Conservation (phyloP, 2,113 vertebrate species). For the Tetrao urogallus region DNA sequence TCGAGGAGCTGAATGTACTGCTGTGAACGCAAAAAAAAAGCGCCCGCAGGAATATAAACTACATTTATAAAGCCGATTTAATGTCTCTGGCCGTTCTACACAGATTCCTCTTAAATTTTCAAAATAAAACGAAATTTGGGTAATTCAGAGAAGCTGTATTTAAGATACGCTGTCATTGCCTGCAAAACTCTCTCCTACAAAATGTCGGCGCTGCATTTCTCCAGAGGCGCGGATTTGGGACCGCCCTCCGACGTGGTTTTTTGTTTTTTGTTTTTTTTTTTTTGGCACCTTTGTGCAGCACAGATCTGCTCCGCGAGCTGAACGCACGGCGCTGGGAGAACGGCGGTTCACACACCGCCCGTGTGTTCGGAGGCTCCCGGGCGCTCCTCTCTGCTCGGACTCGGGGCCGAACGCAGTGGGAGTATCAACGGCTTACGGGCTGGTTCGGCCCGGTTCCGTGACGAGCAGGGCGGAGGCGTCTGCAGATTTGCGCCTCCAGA, state of each 20-base stretch:
- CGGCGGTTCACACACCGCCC: background rate
- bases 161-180: background rate
- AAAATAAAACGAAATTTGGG: constrained; percentile 28
- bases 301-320: background rate
- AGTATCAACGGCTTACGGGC: too few relatives aligned
- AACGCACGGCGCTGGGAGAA: fast-evolving
- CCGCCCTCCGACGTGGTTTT: background rate
- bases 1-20: background rate
- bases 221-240: background rate
- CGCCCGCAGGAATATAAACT: fast-evolving
- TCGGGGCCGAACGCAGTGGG: too few relatives aligned
- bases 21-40: fast-evolving
- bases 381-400: too few relatives aligned
- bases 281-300: background rate
- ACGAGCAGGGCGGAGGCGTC: too few relatives aligned
- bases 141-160: background rate
- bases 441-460: too few relatives aligned
- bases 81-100: background rate
- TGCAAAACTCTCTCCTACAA: constrained; percentile 6
- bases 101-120: background rate
- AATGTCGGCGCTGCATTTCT: constrained; percentile 1
- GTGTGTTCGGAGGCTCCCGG: fast-evolving
- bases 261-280: background rate
- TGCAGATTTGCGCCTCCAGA: too few relatives aligned
- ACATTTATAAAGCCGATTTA: background rate